Evolutionary conservation across 2,113 vertebrate genomes (phyloP).

Genomic region (Lepisosteus osseus): DNA sequence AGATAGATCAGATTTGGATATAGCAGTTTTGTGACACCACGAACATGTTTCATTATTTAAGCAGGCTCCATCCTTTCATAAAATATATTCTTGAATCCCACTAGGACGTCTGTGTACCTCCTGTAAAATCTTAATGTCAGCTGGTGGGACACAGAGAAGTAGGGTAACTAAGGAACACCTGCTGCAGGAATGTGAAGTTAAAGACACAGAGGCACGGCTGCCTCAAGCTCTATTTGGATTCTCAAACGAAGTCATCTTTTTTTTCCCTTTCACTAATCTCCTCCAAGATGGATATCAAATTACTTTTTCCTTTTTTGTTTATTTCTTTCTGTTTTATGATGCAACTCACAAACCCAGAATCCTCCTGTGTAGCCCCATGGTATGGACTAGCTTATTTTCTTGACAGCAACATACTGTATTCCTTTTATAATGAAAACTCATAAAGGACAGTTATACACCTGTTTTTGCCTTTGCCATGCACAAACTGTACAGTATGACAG

Average conservation of each 20-base stretch:
- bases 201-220: conserved; percentile 24
- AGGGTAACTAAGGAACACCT: conserved; percentile 44
- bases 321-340: conserved; percentile 12
- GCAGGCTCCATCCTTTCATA: too few species aligned
- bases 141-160: conserved; percentile 10
- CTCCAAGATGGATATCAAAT: conserved; percentile 10
- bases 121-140: not conserved
- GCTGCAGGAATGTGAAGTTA: conserved; percentile 45
- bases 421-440: not conserved
- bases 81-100: not conserved
- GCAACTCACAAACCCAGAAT: conserved; percentile 6
- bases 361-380: not conserved
- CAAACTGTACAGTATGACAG: conserved; percentile 37
- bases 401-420: not conserved
- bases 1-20: too few species aligned
- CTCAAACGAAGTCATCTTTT: conserved; percentile 20
- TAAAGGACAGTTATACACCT: conserved; percentile 45
- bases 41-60: too few species aligned
- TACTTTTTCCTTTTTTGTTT: not conserved
- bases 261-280: conserved; percentile 28
- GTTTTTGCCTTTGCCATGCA: conserved; percentile 40
- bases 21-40: too few species aligned
- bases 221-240: conserved; percentile 25
- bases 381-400: not conserved
- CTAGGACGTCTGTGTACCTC: not conserved